phyloP scores from a whole-genome alignment of 2,888 invertebrate genomes.

The Orthonychiurus folsomi region DNA sequence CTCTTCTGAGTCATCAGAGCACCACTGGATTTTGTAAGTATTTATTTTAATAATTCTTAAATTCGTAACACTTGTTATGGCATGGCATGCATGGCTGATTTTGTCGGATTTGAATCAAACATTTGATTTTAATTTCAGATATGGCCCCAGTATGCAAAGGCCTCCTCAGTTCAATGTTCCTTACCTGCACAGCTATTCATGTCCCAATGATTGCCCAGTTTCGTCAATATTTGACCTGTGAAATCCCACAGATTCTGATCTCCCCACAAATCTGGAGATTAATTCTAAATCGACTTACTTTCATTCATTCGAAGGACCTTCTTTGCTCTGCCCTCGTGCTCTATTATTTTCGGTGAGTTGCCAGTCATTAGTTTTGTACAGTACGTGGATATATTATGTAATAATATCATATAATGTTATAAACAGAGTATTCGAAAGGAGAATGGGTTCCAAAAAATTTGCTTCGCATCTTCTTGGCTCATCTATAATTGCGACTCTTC shows the following conservation, averaged over 20 bases:
- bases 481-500: conserved; percentile 44
- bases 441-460: conserved; percentile 50
- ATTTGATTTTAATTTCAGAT: conserved; percentile 42
- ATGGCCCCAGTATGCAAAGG: conserved; percentile 48
- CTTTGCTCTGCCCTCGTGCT: conserved; percentile 48
- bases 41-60: conserved; percentile 1
- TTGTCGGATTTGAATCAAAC: not conserved
- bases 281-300: conserved; percentile 44
- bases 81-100: not conserved
- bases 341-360: conserved; percentile 47
- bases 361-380: too few relatives aligned
- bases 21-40: conserved; percentile 45
- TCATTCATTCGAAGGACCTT: conserved; percentile 49
- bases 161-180: conserved; percentile 46
- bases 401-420: too few relatives aligned
- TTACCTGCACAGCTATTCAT: conserved; percentile 47
- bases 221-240: conserved; percentile 46
- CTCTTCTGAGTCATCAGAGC: conserved; percentile 43
- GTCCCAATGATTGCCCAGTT: conserved; percentile 45
- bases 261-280: conserved; percentile 35
- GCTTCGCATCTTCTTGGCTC: conserved; percentile 46
- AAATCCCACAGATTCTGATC: conserved; percentile 44
- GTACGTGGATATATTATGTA: too few relatives aligned
- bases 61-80: too few relatives aligned
- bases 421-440: conserved; percentile 48